Base-by-base conservation (phyloP, 2,797 vertebrate genomes). In the Aulostomus chinensis region DNA sequence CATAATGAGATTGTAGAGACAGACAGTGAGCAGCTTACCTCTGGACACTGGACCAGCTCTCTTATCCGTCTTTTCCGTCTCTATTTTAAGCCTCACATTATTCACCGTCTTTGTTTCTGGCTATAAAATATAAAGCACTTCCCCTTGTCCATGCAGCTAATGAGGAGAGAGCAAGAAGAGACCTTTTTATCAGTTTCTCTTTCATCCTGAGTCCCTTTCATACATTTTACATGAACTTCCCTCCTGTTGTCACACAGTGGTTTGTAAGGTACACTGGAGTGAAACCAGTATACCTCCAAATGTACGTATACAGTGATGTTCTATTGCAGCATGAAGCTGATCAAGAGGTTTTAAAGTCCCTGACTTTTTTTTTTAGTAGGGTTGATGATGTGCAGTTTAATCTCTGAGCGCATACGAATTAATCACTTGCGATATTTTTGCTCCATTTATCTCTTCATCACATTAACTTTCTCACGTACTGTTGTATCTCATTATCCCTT, bases 21-120 rank as follows among this genome's bases (percentile, higher is more conserved):
- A n/a, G n/a, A n/a, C n/a, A n/a, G n/a, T n/a, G n/a, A n/a, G n/a
- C n/a, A n/a, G n/a, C n/a, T n/a, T n/a, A n/a, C n/a, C n/a, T n/a
- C n/a, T n/a, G n/a, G n/a, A n/a, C n/a, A n/a, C n/a, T n/a, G n/a
- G 22, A 52, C 15, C 47, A 31, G 12, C 41, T 55, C 29, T 36
- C n/a, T 49, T 78, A 40, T 58, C 58, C 24, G n/a, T 55, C 24
- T 5, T 25, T 32, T 18, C 31, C 35, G 9, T 2, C 13, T 46
- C 71, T 81, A 58, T 84, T 86, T 81, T 42, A 62, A 61, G 52
- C 52, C 37, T 38, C 35, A 39, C 42, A 64, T 78, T 78, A 81
- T 81, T 64, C 50, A 39, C 2, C 1, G 21, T 47, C 68, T 81
- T 87, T 88, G 80, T 76, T 72, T 68, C 59, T 28, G 14, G 17